phyloP scores from a whole-genome alignment of 1,140 invertebrate genomes.

The Cydia strobilella region DNA sequence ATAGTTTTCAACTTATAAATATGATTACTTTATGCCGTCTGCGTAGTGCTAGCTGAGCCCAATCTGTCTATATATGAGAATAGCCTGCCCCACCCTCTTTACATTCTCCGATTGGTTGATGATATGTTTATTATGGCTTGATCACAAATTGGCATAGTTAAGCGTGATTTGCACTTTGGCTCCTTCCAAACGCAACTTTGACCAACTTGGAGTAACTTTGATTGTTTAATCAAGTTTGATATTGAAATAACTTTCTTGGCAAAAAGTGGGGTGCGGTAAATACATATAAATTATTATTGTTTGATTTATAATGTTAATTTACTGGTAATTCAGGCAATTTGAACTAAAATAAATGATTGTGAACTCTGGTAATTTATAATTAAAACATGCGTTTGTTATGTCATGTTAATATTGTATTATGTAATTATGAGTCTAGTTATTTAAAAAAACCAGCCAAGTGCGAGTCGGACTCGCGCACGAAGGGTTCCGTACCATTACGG shows the following conservation, averaged over 20 bases:
- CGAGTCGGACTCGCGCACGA: too few species aligned
- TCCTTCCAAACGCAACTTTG: slow-evolving; percentile 17
- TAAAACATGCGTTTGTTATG: too few species aligned
- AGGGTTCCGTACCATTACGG: too few species aligned
- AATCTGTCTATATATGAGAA: not conserved
- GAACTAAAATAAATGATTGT: too few species aligned
- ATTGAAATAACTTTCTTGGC: slow-evolving; percentile 11
- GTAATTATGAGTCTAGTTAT: too few species aligned
- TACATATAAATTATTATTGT: not conserved
- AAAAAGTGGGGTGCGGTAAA: not conserved
- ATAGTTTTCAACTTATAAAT: not conserved
- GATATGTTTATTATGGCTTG: slow-evolving; percentile 28
- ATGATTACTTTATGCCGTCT: not conserved
- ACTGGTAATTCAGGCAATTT: too few species aligned
- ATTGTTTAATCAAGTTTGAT: slow-evolving; percentile 23
- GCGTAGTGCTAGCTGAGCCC: not conserved
- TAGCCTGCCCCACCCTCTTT: not conserved
- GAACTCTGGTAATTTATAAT: too few species aligned
- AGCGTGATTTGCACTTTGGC: slow-evolving; percentile 25
- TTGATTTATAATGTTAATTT: not conserved
- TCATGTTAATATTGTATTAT: too few species aligned
- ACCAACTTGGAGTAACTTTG: slow-evolving; percentile 8
- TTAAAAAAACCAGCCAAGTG: too few species aligned
- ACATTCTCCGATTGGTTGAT: slow-evolving; percentile 23
- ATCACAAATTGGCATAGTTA: slow-evolving; percentile 30